Base-by-base conservation (phyloP, 1,140 invertebrate species). In the Luehdorfia chinensis region DNA sequence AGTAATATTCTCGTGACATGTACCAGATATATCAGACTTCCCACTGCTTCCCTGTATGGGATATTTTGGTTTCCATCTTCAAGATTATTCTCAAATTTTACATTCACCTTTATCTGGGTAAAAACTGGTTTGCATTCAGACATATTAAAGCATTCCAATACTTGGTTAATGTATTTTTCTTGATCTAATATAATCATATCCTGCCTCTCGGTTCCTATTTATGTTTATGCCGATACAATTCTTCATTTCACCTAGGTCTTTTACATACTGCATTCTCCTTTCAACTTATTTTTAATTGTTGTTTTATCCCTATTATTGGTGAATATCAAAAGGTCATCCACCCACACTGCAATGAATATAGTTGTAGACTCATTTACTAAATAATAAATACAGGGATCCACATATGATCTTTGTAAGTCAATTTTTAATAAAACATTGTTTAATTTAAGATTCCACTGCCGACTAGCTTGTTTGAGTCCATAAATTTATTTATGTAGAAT, bases 11-110 rank as follows among this genome's bases (percentile, higher is more conserved):
- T 37, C 8, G 66, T 63, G 2, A 49, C 50, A 2, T 66, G 54
- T 53, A 59, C 55, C 45, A 69, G 32, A 49, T 69, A 66, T 41
- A 63, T 14, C 1, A 66, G 36, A 60, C 62, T 56, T n/a, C 62
- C 66, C 19, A 66, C 49, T 16, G 53, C 57, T 55, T 69, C 49
- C 31, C 48, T 50, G 14, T 66, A 66, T 28, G 66, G 62, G 13
- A 60, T 31, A 18, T 55, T 44, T 1, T 14, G 19, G 18, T 28
- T 31, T 37, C 41, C 27, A 31, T 36, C 19, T n/a, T 50, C 28
- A 33, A 15, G 0, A 25, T 50, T 54, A 1, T 37, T 59, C 2
- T 55, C 45, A 31, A 64, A 57, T 50, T 68, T 67, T 27, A 41
- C 15, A 47, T 51, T 51, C 11, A 46, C 47, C 14, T 64, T 55